Conservation (phyloP, 2,888 invertebrate species). For the Microplitis deprimator region DNA sequence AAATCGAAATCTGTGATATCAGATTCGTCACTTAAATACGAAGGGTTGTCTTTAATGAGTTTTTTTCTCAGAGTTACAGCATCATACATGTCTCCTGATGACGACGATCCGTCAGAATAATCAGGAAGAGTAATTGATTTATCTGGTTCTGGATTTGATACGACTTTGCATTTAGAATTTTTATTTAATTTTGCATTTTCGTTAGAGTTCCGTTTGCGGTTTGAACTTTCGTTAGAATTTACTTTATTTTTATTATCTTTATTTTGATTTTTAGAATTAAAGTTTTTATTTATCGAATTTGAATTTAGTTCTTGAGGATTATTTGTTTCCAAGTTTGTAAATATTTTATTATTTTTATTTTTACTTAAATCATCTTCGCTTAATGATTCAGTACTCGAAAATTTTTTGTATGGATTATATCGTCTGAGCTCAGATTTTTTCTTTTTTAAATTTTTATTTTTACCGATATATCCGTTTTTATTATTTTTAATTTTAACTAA, state of each 20-base stretch:
- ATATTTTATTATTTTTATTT: no score
- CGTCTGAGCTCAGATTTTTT: not conserved
- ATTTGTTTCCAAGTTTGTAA: no score
- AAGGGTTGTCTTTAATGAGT: not conserved
- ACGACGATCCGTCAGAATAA: not conserved
- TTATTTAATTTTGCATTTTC: not conserved
- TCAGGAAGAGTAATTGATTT: not conserved
- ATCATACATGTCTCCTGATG: not conserved
- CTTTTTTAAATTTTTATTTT: not conserved
- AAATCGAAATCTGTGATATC: not conserved
- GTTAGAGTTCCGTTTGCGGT: not conserved
- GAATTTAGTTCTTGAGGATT: no score
- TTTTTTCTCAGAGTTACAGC: not conserved
- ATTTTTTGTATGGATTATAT: not conserved
- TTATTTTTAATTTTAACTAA: not conserved
- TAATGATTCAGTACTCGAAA: no score
- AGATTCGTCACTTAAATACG: not conserved
- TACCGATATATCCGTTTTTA: not conserved
- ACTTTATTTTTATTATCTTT: no score
- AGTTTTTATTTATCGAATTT: no score
- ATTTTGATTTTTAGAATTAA: no score
- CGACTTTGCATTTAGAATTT: not conserved
- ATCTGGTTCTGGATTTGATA: not conserved
- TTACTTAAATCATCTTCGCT: no score
- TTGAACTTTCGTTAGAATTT: no score